These are phyloP conservation scores for Lerema accius DNA, from an alignment of 1,140 invertebrate genomes.

Conservation along the genomic window DNA sequence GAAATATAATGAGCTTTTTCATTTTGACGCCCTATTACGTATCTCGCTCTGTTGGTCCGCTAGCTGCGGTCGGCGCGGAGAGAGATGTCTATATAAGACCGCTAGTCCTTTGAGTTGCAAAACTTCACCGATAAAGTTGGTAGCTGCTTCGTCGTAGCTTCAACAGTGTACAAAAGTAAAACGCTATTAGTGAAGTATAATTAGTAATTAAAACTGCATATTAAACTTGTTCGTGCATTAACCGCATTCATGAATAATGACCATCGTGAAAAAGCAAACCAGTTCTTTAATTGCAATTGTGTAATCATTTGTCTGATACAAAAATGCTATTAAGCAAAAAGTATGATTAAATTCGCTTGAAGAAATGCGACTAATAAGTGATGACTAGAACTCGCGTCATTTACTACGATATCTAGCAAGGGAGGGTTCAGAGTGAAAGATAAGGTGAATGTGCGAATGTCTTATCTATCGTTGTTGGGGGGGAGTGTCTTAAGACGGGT, in stretches of 20 bases:
- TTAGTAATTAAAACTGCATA: constrained; percentile 26
- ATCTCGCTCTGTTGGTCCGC: constrained; percentile 53
- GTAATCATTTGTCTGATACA: neutral
- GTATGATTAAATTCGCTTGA: no score
- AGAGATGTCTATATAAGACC: constrained; percentile 50
- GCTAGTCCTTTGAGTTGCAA: constrained; percentile 22
- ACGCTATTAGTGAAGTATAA: constrained; percentile 15
- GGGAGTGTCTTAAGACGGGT: constrained; percentile 56
- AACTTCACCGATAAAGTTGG: constrained; percentile 1
- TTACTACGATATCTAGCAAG: no score
- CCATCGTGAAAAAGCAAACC: no score
- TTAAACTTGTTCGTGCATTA: constrained; percentile 29
- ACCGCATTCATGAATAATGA: no score
- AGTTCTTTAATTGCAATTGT: constrained; percentile 13
- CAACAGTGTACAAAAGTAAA: constrained; percentile 13
- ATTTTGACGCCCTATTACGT: constrained; percentile 56
- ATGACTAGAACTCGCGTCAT: no score
- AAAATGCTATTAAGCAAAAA: no score
- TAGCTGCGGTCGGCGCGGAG: constrained; percentile 46
- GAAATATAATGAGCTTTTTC: constrained; percentile 80
- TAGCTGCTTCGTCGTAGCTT: neutral
- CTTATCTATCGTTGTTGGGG: constrained; percentile 18
- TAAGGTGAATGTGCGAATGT: constrained; percentile 12
- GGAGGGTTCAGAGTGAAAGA: constrained; percentile 5
- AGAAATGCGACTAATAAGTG: no score